These are phyloP conservation scores for Rhinophrynus dorsalis DNA, from an alignment of 2,797 vertebrate species.

Conservation along the genomic window DNA sequence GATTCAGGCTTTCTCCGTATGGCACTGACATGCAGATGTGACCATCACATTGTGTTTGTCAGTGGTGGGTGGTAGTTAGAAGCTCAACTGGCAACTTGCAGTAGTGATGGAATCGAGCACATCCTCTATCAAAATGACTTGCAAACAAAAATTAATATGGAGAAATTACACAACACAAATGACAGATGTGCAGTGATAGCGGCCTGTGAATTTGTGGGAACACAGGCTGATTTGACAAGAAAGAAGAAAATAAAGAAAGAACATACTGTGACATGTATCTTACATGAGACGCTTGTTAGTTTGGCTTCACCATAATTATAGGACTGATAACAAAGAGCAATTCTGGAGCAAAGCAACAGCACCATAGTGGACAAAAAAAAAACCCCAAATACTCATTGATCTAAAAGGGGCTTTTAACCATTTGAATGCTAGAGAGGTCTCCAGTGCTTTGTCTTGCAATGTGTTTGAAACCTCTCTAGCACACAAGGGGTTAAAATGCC, in stretches of 20 bases:
- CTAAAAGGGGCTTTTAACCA: no score
- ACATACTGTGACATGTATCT: not conserved
- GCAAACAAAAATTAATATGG: constrained; percentile 40
- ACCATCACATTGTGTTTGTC: constrained; percentile 63
- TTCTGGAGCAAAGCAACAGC: no score
- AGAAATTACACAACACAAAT: constrained; percentile 14
- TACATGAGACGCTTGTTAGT: not conserved
- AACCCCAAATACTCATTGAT: no score
- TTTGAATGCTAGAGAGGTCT: no score
- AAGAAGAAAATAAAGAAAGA: constrained; percentile 12
- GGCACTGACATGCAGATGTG: constrained; percentile 71
- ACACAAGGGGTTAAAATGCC: no score
- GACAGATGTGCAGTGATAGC: constrained; percentile 18
- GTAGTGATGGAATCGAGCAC: constrained; percentile 56
- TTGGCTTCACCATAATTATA: not conserved
- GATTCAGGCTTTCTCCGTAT: constrained; percentile 62
- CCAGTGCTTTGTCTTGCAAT: no score
- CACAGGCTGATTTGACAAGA: constrained; percentile 19
- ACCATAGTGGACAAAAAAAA: no score
- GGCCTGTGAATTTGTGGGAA: constrained; percentile 1
- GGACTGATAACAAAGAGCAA: no score
- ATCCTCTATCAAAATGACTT: constrained; percentile 52
- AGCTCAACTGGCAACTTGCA: constrained; percentile 53
- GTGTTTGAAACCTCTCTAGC: no score
- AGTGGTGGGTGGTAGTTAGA: constrained; percentile 57